phyloP scores from a whole-genome alignment of 2,113 vertebrate genomes.

The Upupa epops region DNA sequence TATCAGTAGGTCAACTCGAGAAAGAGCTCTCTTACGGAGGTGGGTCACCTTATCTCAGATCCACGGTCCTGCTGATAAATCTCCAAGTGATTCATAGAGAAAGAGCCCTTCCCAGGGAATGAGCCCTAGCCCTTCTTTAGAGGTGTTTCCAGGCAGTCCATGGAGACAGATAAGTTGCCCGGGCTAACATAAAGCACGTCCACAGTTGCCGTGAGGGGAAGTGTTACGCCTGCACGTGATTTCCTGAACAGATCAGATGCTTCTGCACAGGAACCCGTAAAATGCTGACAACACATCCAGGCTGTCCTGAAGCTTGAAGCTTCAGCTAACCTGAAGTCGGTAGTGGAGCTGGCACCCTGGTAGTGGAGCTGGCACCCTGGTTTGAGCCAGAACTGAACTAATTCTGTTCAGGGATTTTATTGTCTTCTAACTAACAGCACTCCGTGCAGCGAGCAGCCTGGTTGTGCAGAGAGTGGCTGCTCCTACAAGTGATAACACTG shows the following conservation, averaged over 20 bases:
- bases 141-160: neutral
- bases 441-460: no score
- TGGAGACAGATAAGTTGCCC: neutral
- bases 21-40: neutral
- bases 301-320: no score
- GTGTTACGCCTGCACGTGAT: neutral
- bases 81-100: neutral
- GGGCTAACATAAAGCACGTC: neutral
- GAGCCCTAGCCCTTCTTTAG: neutral
- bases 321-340: no score
- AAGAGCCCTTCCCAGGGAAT: neutral
- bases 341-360: no score
- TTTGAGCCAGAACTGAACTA: no score
- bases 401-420: no score
- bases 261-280: slow-evolving; percentile 1
- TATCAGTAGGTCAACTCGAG: neutral
- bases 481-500: no score
- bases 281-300: neutral
- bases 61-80: neutral
- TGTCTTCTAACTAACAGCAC: no score
- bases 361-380: neutral
- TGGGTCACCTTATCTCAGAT: neutral
- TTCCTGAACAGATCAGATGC: slow-evolving; percentile 24
- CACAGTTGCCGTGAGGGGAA: neutral
- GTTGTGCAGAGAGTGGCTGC: no score